Evolutionary conservation across 2,113 vertebrate species (phyloP), one percentile per base, ranked within the genome.

Genomic region (Hippocampus guttulatus): DNA sequence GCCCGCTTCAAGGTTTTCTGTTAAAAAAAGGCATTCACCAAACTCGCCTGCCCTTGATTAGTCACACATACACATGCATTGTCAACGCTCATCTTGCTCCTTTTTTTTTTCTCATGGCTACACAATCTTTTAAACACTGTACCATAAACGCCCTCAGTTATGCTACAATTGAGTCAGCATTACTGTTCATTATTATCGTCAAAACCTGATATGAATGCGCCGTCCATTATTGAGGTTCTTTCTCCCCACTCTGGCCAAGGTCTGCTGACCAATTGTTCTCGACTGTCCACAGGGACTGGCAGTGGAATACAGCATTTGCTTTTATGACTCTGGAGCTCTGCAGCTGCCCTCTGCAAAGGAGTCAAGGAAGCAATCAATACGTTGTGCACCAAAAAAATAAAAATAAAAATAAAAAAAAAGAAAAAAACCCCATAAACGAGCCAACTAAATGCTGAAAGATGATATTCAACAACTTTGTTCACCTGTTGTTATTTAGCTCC

Each of bases 261-360:
- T 60, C 65, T 73, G 27, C 66, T 8, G 8, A 64, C 52, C 70
- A 45, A 25, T 73, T 73, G 60, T 33, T 65, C 41, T 60, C 3
- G 52, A 40, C 11, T 5, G 33, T 65, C 67, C 55, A 25, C 38
- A 15, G 55, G 64, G 38, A 25, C 47, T 8, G 55, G 25, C 63
- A 20, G 45, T 20, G 30, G 54, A 20, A 40, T 3, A 5, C n/a
- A 10, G 38, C 21, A 20, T 67, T 54, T 62, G 66, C 55, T 67
- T 49, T 65, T 15, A 40, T 11, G 8, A 47, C 30, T 40, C 20
- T 3, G 49, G 51, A 67, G 65, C 18, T 27, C 47, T 51, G 64
- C n/a, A 45, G 25, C 23, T 25, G 38, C 25, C 27, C 8, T 51
- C 45, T 20, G 65, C 47, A 51, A 51, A 47, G 47, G 12, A 25